Base-by-base conservation (phyloP, 2,113 vertebrate genomes). In the Pseudorhombus dupliciocellatus region DNA sequence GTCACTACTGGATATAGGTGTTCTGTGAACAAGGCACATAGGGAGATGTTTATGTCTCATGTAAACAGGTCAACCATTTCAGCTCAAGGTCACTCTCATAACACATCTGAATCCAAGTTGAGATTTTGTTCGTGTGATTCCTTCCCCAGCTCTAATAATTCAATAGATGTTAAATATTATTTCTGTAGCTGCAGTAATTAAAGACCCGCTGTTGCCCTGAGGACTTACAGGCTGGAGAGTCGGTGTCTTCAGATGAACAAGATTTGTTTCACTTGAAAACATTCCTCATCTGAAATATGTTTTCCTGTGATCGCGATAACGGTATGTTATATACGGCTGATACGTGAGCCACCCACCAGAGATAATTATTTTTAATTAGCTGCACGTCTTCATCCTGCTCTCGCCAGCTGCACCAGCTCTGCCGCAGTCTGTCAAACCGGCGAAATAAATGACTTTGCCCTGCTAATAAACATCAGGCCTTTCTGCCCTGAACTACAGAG, bases 291-390 rank as follows among this genome's bases (percentile, higher is more conserved):
- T 42, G n/a, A 63, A 75, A 25, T 40, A 16, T 18, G 16, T 61
- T 37, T 66, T 21, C 55, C 57, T 78, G 60, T 67, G 55, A 84
- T 79, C 50, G 59, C 14, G 14, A 46, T 51, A 73, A 60, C 68
- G 54, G 74, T 28, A 21, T 52, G 42, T 72, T 51, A 24, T 30
- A 24, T 25, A 24, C 34, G 51, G 53, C 55, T 66, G 50, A 12
- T 10, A 44, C 53, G 50, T 0, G 1, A 31, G 65, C 24, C 50
- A 75, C 7, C 16, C 56, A 42, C 28, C 61, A 58, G 42, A 62
- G 51, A 24, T 69, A 77, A 81, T 70, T 73, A 64, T 70, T 79
- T 89, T 81, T 73, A 83, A 86, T 79, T 67, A 81, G 59, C 34
- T 10, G 44, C 66, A 75, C 61, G 22, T 73, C 77, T 79, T 61